These are phyloP conservation scores for Eurystomus glaucurus DNA, from an alignment of 2,797 vertebrate genomes.

Conservation along the genomic window DNA sequence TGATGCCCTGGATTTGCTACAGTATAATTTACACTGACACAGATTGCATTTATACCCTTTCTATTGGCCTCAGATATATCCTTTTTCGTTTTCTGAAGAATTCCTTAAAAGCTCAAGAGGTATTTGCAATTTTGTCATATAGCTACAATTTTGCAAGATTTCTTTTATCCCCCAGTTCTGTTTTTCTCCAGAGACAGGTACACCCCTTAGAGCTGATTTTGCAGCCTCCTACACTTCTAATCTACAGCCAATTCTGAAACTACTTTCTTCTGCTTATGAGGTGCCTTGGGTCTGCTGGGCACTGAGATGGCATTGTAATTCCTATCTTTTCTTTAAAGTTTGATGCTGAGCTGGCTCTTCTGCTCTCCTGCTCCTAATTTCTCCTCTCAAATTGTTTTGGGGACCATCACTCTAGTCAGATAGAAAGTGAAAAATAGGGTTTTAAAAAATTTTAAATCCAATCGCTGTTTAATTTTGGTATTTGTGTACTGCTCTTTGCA, in stretches of 20 bases:
- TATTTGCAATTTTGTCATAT: neutral
- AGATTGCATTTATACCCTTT: neutral
- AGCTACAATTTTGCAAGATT: neutral
- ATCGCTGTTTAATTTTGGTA: neutral
- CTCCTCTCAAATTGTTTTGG: neutral
- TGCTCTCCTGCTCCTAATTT: neutral
- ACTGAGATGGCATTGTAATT: neutral
- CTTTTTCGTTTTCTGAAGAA: neutral
- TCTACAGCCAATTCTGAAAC: conserved; percentile 6
- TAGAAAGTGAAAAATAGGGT: neutral
- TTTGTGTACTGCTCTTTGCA: neutral
- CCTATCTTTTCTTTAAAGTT: neutral
- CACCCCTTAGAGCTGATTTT: neutral
- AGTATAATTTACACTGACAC: neutral
- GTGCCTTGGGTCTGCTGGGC: conserved; percentile 16
- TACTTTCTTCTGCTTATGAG: neutral
- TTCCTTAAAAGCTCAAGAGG: neutral
- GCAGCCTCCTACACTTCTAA: neutral
- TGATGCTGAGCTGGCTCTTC: neutral
- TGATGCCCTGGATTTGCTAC: neutral
- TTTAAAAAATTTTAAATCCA: neutral
- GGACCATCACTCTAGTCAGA: neutral
- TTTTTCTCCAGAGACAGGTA: conserved; percentile 1
- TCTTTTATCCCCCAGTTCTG: neutral
- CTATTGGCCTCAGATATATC: neutral